These are phyloP conservation scores for Trichogramma evanescens DNA, from an alignment of 2,888 invertebrate species.

Conservation along the genomic window DNA sequence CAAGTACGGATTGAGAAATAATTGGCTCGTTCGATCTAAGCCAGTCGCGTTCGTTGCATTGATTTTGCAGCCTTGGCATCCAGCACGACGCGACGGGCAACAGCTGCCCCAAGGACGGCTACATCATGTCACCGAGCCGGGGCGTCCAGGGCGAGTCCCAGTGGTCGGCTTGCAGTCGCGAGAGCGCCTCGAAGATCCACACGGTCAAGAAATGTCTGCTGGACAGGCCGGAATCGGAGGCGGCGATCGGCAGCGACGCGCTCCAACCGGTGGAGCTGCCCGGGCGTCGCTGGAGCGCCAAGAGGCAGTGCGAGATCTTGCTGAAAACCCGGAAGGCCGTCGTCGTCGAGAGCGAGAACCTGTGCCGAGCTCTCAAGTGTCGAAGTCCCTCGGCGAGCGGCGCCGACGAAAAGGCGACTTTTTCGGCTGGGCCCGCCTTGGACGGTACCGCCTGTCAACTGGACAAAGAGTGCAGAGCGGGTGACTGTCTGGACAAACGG, in stretches of 20 bases:
- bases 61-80: slow-evolving; percentile 63
- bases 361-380: slow-evolving; percentile 65
- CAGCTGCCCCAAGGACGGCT: slow-evolving; percentile 67
- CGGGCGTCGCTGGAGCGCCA: slow-evolving; percentile 64
- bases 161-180: slow-evolving; percentile 71
- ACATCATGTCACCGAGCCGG: slow-evolving; percentile 74
- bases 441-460: slow-evolving; percentile 70
- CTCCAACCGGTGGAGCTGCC: slow-evolving; percentile 55
- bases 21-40: neutral
- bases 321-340: slow-evolving; percentile 63
- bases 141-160: slow-evolving; percentile 68
- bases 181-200: slow-evolving; percentile 52
- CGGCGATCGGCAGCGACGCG: slow-evolving; percentile 52
- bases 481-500: slow-evolving; percentile 29
- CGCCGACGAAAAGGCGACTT: slow-evolving; percentile 45
- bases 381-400: slow-evolving; percentile 66
- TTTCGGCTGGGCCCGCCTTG: slow-evolving; percentile 74
- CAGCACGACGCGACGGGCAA: slow-evolving; percentile 72
- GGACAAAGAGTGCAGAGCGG: slow-evolving; percentile 51
- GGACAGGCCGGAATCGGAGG: slow-evolving; percentile 51
- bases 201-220: slow-evolving; percentile 50
- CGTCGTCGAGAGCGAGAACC: slow-evolving; percentile 45
- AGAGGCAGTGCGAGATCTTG: slow-evolving; percentile 68
- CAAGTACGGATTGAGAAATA: slow-evolving; percentile 54
- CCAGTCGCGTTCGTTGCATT: neutral